A percentile compares a stretch with the other conserved stretches of the same genome.
These are phyloP conservation scores for Falco peregrinus DNA, from an alignment of 2,797 vertebrate genomes.

Conservation along the genomic window DNA sequence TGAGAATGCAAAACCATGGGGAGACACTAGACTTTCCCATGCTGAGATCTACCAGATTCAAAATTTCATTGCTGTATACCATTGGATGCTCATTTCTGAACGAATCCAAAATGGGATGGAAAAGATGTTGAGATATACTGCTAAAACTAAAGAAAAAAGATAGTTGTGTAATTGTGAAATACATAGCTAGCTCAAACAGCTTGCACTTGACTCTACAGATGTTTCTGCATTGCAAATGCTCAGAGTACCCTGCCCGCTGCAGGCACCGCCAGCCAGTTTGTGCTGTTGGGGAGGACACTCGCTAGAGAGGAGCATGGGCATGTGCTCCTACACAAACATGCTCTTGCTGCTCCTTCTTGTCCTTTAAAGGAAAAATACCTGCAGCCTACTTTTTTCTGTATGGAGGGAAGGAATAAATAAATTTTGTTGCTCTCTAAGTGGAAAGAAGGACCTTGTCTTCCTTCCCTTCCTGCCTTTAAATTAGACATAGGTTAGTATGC, in stretches of 20 bases:
- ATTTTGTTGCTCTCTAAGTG: neutral
- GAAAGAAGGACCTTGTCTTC: neutral
- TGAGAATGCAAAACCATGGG: neutral
- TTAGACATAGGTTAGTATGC: neutral
- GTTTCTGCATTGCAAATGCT: neutral
- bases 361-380: neutral
- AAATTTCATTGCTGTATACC: neutral
- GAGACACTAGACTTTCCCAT: neutral
- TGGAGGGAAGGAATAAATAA: neutral
- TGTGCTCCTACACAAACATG: neutral
- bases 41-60: neutral
- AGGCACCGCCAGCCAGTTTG: neutral
- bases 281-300: neutral
- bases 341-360: neutral
- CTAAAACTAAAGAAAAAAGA: neutral
- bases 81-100: neutral
- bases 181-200: neutral
- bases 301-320: rapidly evolving
- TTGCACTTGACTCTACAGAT: neutral
- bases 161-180: neutral
- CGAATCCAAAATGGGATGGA: neutral
- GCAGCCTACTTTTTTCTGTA: neutral
- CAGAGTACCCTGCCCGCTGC: neutral
- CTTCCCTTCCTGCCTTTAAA: neutral
- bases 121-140: neutral